Base-by-base conservation (phyloP, 1,140 invertebrate genomes). In the Drosophila burlai region DNA sequence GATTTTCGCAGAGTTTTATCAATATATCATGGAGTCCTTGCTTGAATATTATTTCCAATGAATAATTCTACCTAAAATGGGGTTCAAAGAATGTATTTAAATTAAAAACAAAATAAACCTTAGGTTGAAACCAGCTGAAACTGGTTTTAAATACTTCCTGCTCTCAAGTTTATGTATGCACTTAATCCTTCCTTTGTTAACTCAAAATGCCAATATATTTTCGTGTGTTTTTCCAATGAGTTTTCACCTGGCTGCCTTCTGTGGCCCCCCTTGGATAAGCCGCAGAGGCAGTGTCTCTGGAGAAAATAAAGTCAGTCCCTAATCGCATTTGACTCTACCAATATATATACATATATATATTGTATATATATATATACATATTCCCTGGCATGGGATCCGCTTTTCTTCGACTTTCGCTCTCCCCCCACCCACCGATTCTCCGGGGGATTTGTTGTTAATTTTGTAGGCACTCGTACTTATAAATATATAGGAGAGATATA, bases 271-370 rank as follows among this genome's bases (percentile, higher is more conserved):
- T 38, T 18, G 58, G 63, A 65, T 65, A 62, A 65, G 60, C 58
- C 63, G 31, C 18, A 4, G 24, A 16, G 61, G 18, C 62, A 15
- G 40, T 64, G 58, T 66, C 63, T 34, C 58, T 6, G 40, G 40
- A 46, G 63, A 66, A 66, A 63, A 63, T 66, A 66, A 66, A 63
- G 63, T 34, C 42, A 62, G 58, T 65, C 63, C 49, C 61, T 78
- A 82, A 83, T 75, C 80, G 75, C 75, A 82, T 83, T 82, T 79
- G 58, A 67, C 49, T 74, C 59, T 83, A 21, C 36, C 65, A 49
- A 49, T 66, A 52, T 54, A 55, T 55, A 16, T 16, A 16, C 11
- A 16, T 49, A 50, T 50, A 21, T 21, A n/a, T n/a, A n/a, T n/a
- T n/a, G n/a, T 9, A 7, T n/a, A n/a, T 49, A 50, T 52, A 31